These are phyloP conservation scores for Mallotus villosus DNA, from an alignment of 2,797 vertebrate genomes.

Conservation along the genomic window DNA sequence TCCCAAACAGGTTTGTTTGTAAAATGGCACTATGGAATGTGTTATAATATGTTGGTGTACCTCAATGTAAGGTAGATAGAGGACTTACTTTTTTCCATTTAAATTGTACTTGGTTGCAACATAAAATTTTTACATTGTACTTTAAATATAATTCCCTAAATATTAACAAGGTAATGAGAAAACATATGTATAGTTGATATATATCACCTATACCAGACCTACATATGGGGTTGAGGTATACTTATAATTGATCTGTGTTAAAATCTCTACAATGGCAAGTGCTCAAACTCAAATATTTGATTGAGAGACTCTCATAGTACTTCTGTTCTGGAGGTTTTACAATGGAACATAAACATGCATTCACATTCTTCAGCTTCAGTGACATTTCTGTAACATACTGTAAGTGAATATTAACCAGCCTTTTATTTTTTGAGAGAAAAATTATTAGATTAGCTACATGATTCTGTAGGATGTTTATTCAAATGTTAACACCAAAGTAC, in stretches of 20 bases:
- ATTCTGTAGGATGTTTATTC: conserved; percentile 19
- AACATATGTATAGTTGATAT: neutral
- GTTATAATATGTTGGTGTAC: conserved; percentile 44
- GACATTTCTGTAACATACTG: too few species aligned
- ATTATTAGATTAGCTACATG: neutral
- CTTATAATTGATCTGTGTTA: neutral
- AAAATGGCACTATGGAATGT: conserved; percentile 40
- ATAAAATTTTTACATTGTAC: neutral
- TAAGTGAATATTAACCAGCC: neutral
- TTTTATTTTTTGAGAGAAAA: neutral
- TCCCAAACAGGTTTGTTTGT: conserved; percentile 51
- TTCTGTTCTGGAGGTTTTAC: too few species aligned
- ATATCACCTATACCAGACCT: neutral
- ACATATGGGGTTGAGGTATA: neutral
- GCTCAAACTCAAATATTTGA: neutral
- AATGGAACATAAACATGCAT: too few species aligned
- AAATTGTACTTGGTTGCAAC: neutral
- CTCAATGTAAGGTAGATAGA: conserved; percentile 8
- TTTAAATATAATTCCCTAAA: neutral
- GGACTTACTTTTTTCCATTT: neutral
- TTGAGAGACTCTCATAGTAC: neutral
- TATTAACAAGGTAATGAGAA: neutral
- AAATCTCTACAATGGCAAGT: neutral
- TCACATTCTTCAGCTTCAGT: too few species aligned
- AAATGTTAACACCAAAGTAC: conserved; percentile 10